Evolutionary conservation across 2,113 vertebrate genomes (phyloP).

Genomic region (Eubucco bourcierii): DNA sequence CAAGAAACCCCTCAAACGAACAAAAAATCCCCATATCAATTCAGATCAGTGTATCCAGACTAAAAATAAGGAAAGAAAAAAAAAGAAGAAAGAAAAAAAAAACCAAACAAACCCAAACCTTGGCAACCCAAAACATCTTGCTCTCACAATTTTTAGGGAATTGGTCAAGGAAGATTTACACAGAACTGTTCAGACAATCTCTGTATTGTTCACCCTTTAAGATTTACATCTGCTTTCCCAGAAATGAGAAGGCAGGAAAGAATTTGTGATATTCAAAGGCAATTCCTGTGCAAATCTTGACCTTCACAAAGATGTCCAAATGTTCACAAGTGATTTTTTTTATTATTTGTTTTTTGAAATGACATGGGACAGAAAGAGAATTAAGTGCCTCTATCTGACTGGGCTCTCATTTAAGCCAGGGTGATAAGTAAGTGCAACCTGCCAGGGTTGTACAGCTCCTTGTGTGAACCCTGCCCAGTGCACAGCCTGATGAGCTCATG

Average conservation of each 20-base stretch:
- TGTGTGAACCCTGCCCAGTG: accelerated
- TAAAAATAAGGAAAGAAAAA: background rate
- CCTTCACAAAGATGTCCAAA: background rate
- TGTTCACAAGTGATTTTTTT: background rate
- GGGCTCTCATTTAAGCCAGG: background rate
- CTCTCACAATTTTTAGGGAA: background rate
- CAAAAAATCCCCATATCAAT: background rate
- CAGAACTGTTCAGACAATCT: background rate
- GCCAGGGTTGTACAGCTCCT: background rate
- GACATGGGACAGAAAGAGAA: background rate
- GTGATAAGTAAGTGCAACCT: background rate
- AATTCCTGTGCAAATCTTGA: background rate
- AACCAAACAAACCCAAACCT: background rate
- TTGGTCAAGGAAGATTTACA: background rate
- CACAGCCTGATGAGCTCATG: background rate
- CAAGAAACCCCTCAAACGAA: background rate
- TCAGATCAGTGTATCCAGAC: background rate
- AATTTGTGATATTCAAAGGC: constrained; percentile 5
- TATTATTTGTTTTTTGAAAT: background rate
- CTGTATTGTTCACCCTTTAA: background rate
- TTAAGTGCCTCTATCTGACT: background rate
- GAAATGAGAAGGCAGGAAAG: background rate
- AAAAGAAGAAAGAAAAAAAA: background rate
- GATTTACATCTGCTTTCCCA: constrained; percentile 3
- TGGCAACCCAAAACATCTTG: background rate